Evolutionary conservation across 37 sponge, comb jelly and placozoan species (phyloP).

Genomic region (Lycopodina hypogea): DNA sequence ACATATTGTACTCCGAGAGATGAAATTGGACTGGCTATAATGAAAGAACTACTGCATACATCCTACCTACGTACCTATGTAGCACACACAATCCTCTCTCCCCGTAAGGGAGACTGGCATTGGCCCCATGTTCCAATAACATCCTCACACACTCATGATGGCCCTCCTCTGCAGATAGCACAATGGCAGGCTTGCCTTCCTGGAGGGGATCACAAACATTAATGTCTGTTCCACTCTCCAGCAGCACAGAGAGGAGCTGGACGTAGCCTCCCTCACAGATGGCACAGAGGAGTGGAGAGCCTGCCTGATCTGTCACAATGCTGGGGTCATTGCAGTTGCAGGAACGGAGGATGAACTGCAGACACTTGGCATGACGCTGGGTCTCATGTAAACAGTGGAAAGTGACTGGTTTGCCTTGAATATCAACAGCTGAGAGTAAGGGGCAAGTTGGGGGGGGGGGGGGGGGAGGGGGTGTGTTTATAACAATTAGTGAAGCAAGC

Average conservation of each 20-base stretch:
- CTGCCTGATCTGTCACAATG: conserved; percentile 34
- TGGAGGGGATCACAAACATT: conserved; percentile 64
- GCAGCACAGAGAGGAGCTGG: conserved; percentile 45
- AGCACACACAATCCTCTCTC: conserved; percentile 41
- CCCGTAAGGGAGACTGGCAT: conserved; percentile 52
- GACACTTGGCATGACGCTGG: conserved; percentile 74
- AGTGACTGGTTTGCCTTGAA: conserved; percentile 46
- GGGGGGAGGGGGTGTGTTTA: not conserved
- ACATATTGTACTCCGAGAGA: too few relatives aligned
- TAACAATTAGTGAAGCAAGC: not conserved
- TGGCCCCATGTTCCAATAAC: conserved; percentile 50
- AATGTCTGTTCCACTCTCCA: conserved; percentile 80
- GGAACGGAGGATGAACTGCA: conserved; percentile 63
- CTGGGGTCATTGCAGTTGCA: conserved; percentile 69
- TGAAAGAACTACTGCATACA: not conserved
- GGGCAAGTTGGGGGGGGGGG: conserved; percentile 26
- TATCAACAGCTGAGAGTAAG: conserved; percentile 53
- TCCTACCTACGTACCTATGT: conserved; percentile 47
- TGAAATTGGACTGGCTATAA: not conserved
- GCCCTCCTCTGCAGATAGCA: conserved; percentile 62
- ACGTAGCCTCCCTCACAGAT: conserved; percentile 60
- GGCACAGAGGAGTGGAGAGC: conserved; percentile 77
- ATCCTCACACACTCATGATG: conserved; percentile 70
- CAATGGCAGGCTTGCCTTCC: conserved; percentile 65
- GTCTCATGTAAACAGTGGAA: conserved; percentile 90